Base-by-base conservation (phyloP, 37 sponge, comb jelly and placozoan genomes). In the Eunapius fragilis region DNA sequence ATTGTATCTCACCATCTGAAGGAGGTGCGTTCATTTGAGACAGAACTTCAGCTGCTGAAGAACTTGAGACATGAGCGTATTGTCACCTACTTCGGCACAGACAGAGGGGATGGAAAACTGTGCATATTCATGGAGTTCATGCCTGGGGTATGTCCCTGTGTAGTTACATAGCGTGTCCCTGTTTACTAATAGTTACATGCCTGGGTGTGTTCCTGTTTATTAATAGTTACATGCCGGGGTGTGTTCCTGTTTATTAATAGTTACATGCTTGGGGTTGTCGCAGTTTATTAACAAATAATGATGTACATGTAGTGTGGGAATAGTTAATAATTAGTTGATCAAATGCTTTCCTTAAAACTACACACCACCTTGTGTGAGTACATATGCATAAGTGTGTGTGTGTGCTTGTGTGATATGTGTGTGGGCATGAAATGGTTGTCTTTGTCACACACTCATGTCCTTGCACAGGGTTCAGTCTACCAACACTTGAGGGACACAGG, bases 91-190 rank as follows among this genome's bases (percentile, higher is more conserved):
- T 91, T 68, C 78, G 98, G 98, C 13, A 94, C 95, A 31, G 95
- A 98, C 23, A 84, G 94, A 38, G 76, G 50, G 25, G 98, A 96
- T 78, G 81, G 86, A 0, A 91, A 89, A 34, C 80, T 98, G 25
- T 94, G 81, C 31, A 98, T 98, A 70, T 96, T 98, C 71, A 98
- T 96, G 89, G 98, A 98, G 79, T 98, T 92, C 83, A 94, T 98
- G 97, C 90, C 98, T 22, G 98, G 98, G 74, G 97, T 96, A 38
- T 84, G 95, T 30, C 14, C 13, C 47, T 74, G 22, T n/a, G 0
- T 80, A 24, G 6, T 38, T 35, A 28, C 30, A 49, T 32, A 9
- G 31, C 6, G 6, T 41, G 41, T 41, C 41, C 41, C 41, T 41
- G 6, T 6, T 41, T n/a, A 23, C n/a, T 74, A 32, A 0, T 80